Base-by-base conservation (phyloP, 2,113 vertebrate genomes). In the Cricetomys ansorgei region DNA sequence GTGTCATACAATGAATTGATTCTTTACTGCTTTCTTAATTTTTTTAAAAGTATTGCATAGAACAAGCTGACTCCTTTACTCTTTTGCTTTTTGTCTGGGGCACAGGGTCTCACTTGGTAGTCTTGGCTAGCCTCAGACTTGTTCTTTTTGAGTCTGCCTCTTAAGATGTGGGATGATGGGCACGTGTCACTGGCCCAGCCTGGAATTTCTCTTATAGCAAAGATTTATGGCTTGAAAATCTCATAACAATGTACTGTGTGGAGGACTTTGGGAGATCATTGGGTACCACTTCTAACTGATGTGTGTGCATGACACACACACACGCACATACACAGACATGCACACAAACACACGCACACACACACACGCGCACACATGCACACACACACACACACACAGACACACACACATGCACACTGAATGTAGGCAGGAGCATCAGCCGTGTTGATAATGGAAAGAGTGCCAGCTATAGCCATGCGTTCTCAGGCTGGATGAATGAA, bases 151-250 rank as follows among this genome's bases (percentile, higher is more conserved):
- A 0, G 1, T 43, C 34, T 55, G 85, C 8, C 7, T 88, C n/a
- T 8, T 40, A 29, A 43, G 50, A 9, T 4, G 27, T 88, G 50
- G 3, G 25, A 43, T 57, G 50, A 43, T 3, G 31, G 37, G 50
- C 2, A 3, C 17, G 15, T 53, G 65, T 40, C 45, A 50, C 64
- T 21, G 17, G 23, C 21, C 48, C 43, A 50, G 23, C 48, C 85
- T 87, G 34, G 17, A 27, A 84, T 96, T 94, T 93, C 83, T 94
- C 0, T n/a, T 62, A 80, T 62, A 50, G 62, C 17, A 40, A 73
- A 57, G 31, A 85, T 45, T 57, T 75, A 6, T 31, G 10, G n/a
- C 50, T 89, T 65, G 7, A 57, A 89, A 88, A 21, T 83, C 23
- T 70, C 43, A 21, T 48, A 15, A 34, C 65, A 34, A 10, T 65